Conservation (phyloP, 1,140 invertebrate genomes). For the Zophobas morio region DNA sequence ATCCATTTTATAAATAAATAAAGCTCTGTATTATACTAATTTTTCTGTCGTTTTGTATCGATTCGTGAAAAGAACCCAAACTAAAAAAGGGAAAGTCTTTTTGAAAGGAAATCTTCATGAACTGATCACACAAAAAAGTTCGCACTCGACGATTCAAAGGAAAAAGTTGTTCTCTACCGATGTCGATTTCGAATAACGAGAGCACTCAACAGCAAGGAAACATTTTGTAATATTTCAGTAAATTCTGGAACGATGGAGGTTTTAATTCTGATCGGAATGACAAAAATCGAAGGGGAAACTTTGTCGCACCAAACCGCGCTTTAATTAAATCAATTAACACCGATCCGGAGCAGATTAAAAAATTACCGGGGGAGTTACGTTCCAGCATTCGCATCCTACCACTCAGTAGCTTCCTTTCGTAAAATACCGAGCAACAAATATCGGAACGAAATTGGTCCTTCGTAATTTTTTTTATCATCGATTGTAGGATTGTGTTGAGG, state of each 20-base stretch:
- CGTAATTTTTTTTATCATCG: too few relatives aligned
- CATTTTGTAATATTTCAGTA: background rate
- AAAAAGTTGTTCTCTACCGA: background rate
- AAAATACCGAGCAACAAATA: too few relatives aligned
- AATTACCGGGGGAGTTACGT: background rate
- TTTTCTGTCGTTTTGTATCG: conserved; percentile 1
- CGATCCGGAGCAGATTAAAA: background rate
- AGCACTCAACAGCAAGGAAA: background rate
- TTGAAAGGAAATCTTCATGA: conserved; percentile 6
- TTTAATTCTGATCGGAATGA: conserved; percentile 9
- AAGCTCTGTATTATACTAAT: conserved; percentile 1
- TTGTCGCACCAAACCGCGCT: background rate
- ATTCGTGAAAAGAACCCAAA: background rate
- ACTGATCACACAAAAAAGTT: conserved; percentile 5
- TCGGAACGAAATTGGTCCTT: too few relatives aligned
- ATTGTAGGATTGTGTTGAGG: too few relatives aligned
- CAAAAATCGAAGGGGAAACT: conserved; percentile 6
- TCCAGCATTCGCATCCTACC: background rate
- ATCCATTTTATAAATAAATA: conserved; percentile 4
- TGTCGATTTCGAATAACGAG: conserved; percentile 6
- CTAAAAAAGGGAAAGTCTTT: background rate
- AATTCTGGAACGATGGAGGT: background rate
- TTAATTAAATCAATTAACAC: conserved; percentile 6
- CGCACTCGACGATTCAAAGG: background rate
- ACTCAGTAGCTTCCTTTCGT: too few relatives aligned